Evolutionary conservation across 1,140 invertebrate species (phyloP).

Genomic region (Drusus annulatus): DNA sequence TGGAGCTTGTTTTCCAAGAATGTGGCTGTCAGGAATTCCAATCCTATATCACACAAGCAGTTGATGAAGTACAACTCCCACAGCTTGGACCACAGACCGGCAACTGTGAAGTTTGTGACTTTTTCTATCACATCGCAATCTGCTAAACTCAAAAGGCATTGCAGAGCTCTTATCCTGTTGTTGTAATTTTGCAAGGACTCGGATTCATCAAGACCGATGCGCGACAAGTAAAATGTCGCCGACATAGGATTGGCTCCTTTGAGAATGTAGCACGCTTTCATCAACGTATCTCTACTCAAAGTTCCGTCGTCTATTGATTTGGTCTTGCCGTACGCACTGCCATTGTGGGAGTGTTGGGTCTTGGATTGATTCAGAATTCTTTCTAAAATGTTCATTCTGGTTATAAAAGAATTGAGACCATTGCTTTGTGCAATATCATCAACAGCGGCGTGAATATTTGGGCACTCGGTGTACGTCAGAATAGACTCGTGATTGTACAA

Average conservation of each 20-base stretch:
- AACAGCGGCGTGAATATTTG: conserved; percentile 72
- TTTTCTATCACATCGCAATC: conserved; percentile 67
- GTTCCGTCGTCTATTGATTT: conserved; percentile 45
- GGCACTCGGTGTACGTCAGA: conserved; percentile 67
- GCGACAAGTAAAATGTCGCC: conserved; percentile 69
- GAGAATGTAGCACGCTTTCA: conserved; percentile 69
- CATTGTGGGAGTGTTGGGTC: conserved; percentile 60
- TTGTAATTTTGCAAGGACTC: conserved; percentile 67
- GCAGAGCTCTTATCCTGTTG: conserved; percentile 67
- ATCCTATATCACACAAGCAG: conserved; percentile 66
- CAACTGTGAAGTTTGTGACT: conserved; percentile 65
- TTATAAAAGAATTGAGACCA: conserved; percentile 66
- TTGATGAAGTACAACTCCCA: conserved; percentile 66
- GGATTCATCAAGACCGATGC: conserved; percentile 68
- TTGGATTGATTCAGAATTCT: conserved; percentile 65
- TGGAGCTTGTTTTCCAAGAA: conserved; percentile 67
- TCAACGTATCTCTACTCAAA: conserved; percentile 64
- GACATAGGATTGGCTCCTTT: conserved; percentile 70
- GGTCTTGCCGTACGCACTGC: conserved; percentile 52
- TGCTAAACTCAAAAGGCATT: conserved; percentile 68
- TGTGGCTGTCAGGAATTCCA: conserved; percentile 67
- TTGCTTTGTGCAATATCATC: conserved; percentile 73
- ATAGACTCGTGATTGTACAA: conserved; percentile 72
- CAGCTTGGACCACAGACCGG: conserved; percentile 65
- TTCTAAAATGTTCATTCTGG: conserved; percentile 69